These are phyloP conservation scores for Callionymus lyra DNA, from an alignment of 2,113 vertebrate genomes.

Conservation along the genomic window DNA sequence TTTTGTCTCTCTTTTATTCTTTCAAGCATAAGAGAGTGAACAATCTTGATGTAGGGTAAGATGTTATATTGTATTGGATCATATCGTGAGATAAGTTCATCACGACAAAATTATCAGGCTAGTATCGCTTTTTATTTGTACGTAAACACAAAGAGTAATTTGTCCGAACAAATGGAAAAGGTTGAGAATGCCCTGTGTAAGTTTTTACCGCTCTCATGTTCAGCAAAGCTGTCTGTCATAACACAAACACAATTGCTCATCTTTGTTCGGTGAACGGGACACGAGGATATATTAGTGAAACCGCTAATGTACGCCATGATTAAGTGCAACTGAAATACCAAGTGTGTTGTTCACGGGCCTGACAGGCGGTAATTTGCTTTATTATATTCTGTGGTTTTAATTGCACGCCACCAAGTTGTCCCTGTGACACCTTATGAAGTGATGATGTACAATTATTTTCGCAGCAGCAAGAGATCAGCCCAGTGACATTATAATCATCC, in stretches of 20 bases:
- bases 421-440: slow-evolving; percentile 97
- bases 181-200: too few species aligned
- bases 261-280: slow-evolving; percentile 45
- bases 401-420: slow-evolving; percentile 95
- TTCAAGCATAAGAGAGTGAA: too few species aligned
- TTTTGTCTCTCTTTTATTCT: too few species aligned
- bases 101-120: too few species aligned
- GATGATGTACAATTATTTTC: slow-evolving; percentile 99
- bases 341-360: slow-evolving; percentile 95
- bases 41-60: too few species aligned
- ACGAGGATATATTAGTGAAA: slow-evolving; percentile 86
- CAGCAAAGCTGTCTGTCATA: slow-evolving; percentile 13
- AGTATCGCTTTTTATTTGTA: too few species aligned
- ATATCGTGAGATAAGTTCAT: too few species aligned
- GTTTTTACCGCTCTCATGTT: too few species aligned
- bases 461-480: slow-evolving; percentile 87
- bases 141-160: too few species aligned
- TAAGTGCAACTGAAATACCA: slow-evolving; percentile 99
- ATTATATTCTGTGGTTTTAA: slow-evolving; percentile 99
- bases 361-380: slow-evolving; percentile 99
- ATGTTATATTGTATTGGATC: too few species aligned
- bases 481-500: slow-evolving; percentile 99
- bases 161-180: too few species aligned
- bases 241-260: slow-evolving; percentile 31
- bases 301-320: slow-evolving; percentile 98